A percentile compares a stretch with the other conserved stretches of the same genome.
Evolutionary conservation across 2,888 invertebrate genomes (phyloP).

Genomic region (Dione vanillae): DNA sequence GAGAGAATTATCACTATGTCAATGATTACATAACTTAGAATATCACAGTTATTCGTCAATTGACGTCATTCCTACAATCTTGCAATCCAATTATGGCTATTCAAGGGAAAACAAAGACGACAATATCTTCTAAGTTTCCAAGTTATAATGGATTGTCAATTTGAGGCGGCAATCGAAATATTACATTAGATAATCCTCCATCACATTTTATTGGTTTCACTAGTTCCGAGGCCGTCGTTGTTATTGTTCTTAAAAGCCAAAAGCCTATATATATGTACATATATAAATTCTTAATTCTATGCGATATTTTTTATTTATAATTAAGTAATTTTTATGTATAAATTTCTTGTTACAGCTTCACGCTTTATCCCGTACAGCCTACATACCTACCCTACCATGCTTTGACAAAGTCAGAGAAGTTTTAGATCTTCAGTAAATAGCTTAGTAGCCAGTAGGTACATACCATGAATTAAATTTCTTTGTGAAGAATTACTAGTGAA

Average conservation of each 20-base stretch:
- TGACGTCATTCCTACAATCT: neutral
- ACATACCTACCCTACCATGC: too few relatives aligned
- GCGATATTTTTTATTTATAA: too few relatives aligned
- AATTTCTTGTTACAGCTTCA: too few relatives aligned
- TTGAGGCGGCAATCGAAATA: conserved; percentile 3
- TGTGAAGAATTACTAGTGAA: neutral
- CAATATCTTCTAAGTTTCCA: neutral
- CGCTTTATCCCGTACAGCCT: too few relatives aligned
- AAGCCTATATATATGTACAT: too few relatives aligned
- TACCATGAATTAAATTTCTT: too few relatives aligned
- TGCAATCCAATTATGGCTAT: neutral
- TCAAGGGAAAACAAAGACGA: conserved; percentile 3
- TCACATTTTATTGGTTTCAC: conserved; percentile 16
- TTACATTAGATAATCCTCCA: conserved; percentile 15
- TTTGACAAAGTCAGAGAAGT: too few relatives aligned
- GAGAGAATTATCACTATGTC: neutral
- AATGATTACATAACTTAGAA: neutral
- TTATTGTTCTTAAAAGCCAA: neutral
- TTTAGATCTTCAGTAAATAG: too few relatives aligned
- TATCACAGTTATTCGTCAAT: neutral
- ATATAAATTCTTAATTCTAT: too few relatives aligned
- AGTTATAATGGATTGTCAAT: conserved; percentile 16
- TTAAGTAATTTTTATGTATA: too few relatives aligned
- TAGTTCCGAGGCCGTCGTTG: neutral
- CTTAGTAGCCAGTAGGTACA: too few relatives aligned